phyloP scores from a whole-genome alignment of 1,140 invertebrate species.

The Pseudomyrmex pallidus region DNA sequence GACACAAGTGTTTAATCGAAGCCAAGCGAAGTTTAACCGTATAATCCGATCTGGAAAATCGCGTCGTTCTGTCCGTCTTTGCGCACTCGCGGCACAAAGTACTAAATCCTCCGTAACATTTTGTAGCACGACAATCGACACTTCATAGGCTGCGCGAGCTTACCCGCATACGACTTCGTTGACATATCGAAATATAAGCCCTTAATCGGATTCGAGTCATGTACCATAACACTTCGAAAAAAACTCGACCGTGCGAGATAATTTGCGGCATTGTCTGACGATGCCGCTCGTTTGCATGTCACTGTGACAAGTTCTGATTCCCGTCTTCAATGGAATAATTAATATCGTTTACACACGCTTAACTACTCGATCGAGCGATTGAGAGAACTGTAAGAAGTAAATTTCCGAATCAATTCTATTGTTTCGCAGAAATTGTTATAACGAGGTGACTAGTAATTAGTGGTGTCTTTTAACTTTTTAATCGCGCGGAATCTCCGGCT shows the following conservation, averaged over 20 bases:
- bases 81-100: not conserved
- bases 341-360: too few species aligned
- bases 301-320: not conserved
- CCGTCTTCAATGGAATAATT: too few species aligned
- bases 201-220: constrained; percentile 53
- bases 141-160: constrained; percentile 50
- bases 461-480: not conserved
- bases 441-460: not conserved
- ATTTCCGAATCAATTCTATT: not conserved
- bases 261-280: constrained; percentile 11
- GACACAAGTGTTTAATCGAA: constrained; percentile 45
- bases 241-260: not conserved
- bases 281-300: not conserved
- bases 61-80: not conserved
- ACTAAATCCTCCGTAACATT: constrained; percentile 41
- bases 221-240: constrained; percentile 46
- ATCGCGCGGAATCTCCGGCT: constrained; percentile 10
- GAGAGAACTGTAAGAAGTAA: not conserved
- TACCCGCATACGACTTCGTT: constrained; percentile 50
- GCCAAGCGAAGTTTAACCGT: constrained; percentile 32
- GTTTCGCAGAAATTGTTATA: constrained; percentile 7
- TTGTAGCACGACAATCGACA: constrained; percentile 34
- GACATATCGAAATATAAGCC: constrained; percentile 55
- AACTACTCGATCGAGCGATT: not conserved
- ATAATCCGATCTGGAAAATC: constrained; percentile 55